Conservation (phyloP, 2,113 vertebrate genomes). For the Daphoenositta chrysoptera region DNA sequence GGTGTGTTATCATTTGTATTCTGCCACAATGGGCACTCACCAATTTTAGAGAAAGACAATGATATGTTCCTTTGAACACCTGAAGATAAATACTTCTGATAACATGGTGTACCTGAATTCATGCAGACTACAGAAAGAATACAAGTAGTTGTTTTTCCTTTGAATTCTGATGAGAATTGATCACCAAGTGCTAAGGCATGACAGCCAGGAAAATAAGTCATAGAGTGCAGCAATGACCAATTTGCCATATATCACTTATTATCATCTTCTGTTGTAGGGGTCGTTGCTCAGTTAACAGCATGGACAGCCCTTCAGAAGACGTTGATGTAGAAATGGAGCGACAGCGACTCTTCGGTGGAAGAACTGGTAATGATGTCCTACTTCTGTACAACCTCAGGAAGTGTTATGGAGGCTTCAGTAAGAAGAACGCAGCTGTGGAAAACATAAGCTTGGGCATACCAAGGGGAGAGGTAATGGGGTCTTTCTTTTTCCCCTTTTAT, state of each 20-base stretch:
- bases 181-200: background rate
- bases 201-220: background rate
- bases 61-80: background rate
- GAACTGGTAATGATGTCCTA: slow-evolving; percentile 59
- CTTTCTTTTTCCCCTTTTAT: background rate
- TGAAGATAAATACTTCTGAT: background rate
- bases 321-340: slow-evolving; percentile 67
- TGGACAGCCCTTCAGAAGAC: slow-evolving; percentile 21
- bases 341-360: slow-evolving; percentile 54
- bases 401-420: slow-evolving; percentile 32
- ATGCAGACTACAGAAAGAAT: background rate
- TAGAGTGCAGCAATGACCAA: background rate
- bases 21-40: background rate
- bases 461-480: slow-evolving; percentile 67
- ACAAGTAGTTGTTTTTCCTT: background rate
- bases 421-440: slow-evolving; percentile 59
- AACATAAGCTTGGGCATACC: slow-evolving; percentile 68
- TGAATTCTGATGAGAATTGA: background rate
- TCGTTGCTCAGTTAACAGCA: background rate
- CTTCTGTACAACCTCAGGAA: slow-evolving; percentile 70
- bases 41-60: background rate
- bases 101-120: background rate
- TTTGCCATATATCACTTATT: background rate
- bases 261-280: background rate
- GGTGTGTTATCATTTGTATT: slow-evolving; percentile 39